phyloP scores from a whole-genome alignment of 2,113 vertebrate genomes.

The Hassar affinis region DNA sequence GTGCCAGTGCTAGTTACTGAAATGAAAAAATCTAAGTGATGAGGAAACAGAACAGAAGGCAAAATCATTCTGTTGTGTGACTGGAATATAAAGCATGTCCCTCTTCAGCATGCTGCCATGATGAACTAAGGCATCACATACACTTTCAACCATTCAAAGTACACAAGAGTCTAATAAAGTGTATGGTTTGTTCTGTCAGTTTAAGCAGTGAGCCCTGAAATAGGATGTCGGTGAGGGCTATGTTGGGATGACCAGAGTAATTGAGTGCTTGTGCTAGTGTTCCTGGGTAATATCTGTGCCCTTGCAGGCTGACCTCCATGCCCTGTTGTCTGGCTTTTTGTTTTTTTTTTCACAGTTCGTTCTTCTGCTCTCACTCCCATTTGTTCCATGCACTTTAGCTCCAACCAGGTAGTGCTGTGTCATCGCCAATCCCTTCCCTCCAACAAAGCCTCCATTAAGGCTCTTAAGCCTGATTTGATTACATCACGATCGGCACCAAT shows the following conservation, averaged over 20 bases:
- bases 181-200: constrained; percentile 30
- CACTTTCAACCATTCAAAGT: not conserved
- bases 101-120: not conserved
- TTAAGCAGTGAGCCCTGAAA: constrained; percentile 34
- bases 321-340: constrained; percentile 22
- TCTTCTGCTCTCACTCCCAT: constrained; percentile 13
- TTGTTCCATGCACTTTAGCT: constrained; percentile 22
- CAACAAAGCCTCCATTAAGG: constrained; percentile 41
- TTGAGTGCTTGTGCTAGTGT: constrained; percentile 10
- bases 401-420: constrained; percentile 9
- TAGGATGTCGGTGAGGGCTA: constrained; percentile 6
- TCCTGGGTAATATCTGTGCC: constrained; percentile 20
- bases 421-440: constrained; percentile 5
- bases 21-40: not conserved
- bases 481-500: constrained; percentile 44
- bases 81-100: constrained; percentile 5
- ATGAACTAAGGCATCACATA: not conserved
- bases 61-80: not conserved
- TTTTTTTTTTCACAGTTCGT: constrained; percentile 27
- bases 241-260: constrained; percentile 2
- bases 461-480: constrained; percentile 53
- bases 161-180: not conserved
- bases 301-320: constrained; percentile 24
- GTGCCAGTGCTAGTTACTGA: not conserved
- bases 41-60: not conserved